These are phyloP conservation scores for Drosophila parthenogenetica DNA, from an alignment of 2,888 invertebrate species.

Conservation along the genomic window DNA sequence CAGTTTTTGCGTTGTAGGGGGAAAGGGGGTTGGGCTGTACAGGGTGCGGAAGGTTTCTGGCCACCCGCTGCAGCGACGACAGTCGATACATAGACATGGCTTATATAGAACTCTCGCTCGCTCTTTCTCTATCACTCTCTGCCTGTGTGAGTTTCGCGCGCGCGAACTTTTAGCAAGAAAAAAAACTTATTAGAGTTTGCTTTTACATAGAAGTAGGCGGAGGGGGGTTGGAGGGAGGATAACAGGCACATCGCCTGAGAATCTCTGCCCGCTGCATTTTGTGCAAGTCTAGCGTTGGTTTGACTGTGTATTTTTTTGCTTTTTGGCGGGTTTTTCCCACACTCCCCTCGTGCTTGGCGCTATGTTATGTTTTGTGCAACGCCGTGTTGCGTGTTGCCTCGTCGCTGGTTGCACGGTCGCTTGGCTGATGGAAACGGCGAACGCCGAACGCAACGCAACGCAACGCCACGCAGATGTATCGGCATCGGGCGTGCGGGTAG, in stretches of 20 bases:
- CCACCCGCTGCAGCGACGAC: conserved; percentile 35
- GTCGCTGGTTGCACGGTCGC: conserved; percentile 55
- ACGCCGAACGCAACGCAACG: conserved; percentile 79
- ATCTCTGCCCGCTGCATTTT: conserved; percentile 66
- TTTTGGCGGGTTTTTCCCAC: conserved; percentile 63
- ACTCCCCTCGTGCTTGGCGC: background rate
- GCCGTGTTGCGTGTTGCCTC: conserved; percentile 28
- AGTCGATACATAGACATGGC: conserved; percentile 54
- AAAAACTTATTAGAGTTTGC: conserved; percentile 69
- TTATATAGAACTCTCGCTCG: conserved; percentile 42
- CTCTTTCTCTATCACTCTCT: conserved; percentile 10
- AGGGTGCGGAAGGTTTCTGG: background rate
- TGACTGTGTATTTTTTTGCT: conserved; percentile 6
- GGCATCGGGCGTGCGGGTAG: conserved; percentile 82
- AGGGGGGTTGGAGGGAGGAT: background rate
- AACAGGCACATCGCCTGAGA: conserved; percentile 15
- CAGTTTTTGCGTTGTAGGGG: conserved; percentile 25
- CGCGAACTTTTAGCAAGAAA: conserved; percentile 73
- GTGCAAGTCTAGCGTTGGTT: conserved; percentile 59
- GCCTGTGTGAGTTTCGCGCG: conserved; percentile 62
- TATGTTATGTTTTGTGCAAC: conserved; percentile 49
- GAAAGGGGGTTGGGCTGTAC: background rate
- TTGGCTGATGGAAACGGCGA: conserved; percentile 81
- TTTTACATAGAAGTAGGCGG: conserved; percentile 63
- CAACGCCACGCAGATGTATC: conserved; percentile 79